Conservation (phyloP, 2,113 vertebrate genomes). For the Sinocyclocheilus rhinocerous region DNA sequence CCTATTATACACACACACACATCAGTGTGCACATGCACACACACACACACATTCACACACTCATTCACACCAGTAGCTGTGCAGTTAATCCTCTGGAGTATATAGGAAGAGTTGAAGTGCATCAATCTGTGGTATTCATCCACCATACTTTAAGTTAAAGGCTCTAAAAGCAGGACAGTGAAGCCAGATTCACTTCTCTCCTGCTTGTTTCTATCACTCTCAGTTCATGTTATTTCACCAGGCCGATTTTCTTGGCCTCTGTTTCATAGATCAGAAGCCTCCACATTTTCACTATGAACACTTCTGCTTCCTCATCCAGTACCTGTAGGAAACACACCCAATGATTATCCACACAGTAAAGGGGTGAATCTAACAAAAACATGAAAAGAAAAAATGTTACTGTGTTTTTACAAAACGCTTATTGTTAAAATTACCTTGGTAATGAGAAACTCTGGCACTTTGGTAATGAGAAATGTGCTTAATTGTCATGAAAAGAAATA, state of each 20-base stretch:
- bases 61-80: neutral
- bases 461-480: neutral
- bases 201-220: neutral
- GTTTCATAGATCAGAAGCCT: conserved; percentile 98
- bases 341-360: neutral
- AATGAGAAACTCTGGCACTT: neutral
- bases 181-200: neutral
- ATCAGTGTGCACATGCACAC: neutral
- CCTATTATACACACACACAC: neutral
- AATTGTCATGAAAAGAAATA: neutral
- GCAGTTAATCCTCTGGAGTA: conserved; percentile 21
- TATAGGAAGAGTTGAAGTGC: conserved; percentile 31
- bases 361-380: neutral
- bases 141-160: conserved; percentile 36
- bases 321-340: conserved; percentile 75
- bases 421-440: neutral
- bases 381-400: neutral
- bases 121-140: conserved; percentile 27
- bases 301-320: conserved; percentile 98
- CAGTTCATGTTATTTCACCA: conserved; percentile 83
- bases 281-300: conserved; percentile 99
- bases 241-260: conserved; percentile 98
- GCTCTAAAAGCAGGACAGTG: conserved; percentile 20
- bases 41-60: neutral
- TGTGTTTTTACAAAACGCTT: neutral